These are phyloP conservation scores for Gerris lacustris DNA, from an alignment of 2,888 invertebrate genomes.

Conservation along the genomic window DNA sequence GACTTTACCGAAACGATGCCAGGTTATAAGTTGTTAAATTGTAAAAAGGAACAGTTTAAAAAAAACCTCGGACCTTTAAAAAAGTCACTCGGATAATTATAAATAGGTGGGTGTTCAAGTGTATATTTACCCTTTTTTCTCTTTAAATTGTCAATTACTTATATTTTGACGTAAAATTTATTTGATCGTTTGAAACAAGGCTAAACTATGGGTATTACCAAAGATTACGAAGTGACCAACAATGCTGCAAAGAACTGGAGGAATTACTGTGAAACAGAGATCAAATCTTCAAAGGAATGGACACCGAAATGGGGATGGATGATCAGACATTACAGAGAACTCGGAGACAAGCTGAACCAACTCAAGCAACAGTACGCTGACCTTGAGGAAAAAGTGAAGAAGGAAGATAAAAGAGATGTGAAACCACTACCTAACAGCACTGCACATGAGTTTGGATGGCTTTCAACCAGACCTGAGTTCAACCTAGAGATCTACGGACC, in stretches of 20 bases:
- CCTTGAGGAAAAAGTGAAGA: background rate
- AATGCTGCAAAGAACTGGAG: background rate
- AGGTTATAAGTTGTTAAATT: too few species aligned
- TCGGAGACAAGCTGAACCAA: background rate
- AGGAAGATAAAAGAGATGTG: background rate
- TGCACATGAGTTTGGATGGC: background rate
- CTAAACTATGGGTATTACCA: background rate
- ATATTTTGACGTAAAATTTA: too few species aligned
- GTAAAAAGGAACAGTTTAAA: too few species aligned
- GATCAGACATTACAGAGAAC: background rate
- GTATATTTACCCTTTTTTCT: too few species aligned
- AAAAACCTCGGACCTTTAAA: too few species aligned
- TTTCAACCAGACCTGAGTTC: background rate
- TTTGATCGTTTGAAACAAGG: too few species aligned
- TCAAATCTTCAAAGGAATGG: background rate
- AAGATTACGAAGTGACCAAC: background rate
- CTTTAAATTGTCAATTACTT: too few species aligned
- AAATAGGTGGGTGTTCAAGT: too few species aligned
- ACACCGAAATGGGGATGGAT: background rate
- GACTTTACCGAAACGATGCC: too few species aligned
- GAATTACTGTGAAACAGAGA: background rate
- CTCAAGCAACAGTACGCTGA: background rate
- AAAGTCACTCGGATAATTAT: too few species aligned
- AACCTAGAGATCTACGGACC: background rate
- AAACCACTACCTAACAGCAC: background rate